Base-by-base conservation (phyloP, 2,797 vertebrate species). In the Meriones psammophilus region DNA sequence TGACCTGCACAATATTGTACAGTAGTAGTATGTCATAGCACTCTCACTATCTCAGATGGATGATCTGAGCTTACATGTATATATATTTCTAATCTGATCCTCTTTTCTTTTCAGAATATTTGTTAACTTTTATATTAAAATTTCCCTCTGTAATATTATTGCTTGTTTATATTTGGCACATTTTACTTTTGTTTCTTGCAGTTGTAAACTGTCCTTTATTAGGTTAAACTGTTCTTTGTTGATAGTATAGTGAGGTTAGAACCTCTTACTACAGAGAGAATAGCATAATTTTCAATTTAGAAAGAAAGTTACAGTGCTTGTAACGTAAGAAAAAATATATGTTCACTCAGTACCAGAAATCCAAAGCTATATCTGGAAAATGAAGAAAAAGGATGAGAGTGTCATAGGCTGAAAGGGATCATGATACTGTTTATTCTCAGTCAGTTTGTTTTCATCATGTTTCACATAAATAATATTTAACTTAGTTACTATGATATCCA, bases 231-330 rank as follows among this genome's bases (percentile, higher is more conserved):
- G 24, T 71, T 76, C 62, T 91, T 94, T 84, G 42, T 87, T 81
- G 12, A 78, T 73, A 24, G 26, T 68, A 0, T 85, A 88, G 4
- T 96, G 33, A 89, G 26, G 74, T 96, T 58, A 91, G 46, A 95
- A 42, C 89, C 46, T 97, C 17, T 81, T 39, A 78, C 30, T 66
- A 50, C n/a, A 80, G 76, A 96, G 92, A 87, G n/a, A 88, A 74
- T 62, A 95, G 78, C 30, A 42, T 88, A 60, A 73, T 91, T 91
- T 95, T 39, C 20, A 74, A 3, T 81, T 20, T 50, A 66, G n/a
- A 83, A 64, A 86, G 64, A 83, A 64, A 86, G 64, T 93, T 95
- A 91, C n/a, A 96, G 30, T 88, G 33, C 28, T 54, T 93, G 4
- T 84, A 89, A 88, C 90, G 39, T 22, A 88, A 39, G 33, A 66